Conservation (phyloP, 2,888 invertebrate genomes). For the Periphyllus acericola region DNA sequence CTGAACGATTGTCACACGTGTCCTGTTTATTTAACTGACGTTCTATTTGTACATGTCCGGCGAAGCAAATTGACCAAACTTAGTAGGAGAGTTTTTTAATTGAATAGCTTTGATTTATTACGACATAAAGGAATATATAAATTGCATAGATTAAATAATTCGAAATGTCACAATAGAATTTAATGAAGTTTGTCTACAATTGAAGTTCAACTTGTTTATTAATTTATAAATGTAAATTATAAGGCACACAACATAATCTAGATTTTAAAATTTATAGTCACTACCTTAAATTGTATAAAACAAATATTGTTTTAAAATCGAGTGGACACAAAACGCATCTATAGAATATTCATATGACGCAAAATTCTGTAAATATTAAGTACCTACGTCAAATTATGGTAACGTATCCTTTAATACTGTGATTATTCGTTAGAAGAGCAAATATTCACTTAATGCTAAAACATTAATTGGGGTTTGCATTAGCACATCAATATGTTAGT, state of each 20-base stretch:
- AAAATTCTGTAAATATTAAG: not conserved
- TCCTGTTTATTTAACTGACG: slow-evolving; percentile 52
- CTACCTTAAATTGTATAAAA: not conserved
- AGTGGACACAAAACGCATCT: not conserved
- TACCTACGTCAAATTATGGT: not conserved
- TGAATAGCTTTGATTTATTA: slow-evolving; percentile 57
- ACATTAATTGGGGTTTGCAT: not conserved
- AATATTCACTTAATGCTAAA: too few species aligned
- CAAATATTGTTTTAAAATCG: not conserved
- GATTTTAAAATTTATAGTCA: not conserved
- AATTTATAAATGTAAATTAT: not conserved
- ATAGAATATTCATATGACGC: not conserved
- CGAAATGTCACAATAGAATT: slow-evolving; percentile 27
- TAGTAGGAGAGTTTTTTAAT: slow-evolving; percentile 53
- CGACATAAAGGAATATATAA: slow-evolving; percentile 35
- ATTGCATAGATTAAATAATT: slow-evolving; percentile 44
- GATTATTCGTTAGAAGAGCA: not conserved
- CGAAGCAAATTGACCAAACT: slow-evolving; percentile 37
- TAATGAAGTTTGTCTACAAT: slow-evolving; percentile 1
- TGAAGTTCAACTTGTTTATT: slow-evolving; percentile 1
- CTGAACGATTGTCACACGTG: slow-evolving; percentile 43
- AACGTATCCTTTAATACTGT: not conserved
- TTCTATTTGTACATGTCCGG: slow-evolving; percentile 55
- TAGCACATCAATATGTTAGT: too few species aligned
- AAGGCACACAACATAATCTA: too few species aligned